Percentiles rank a stretch among this genome's conserved stretches.
phyloP scores from a whole-genome alignment of 2,888 invertebrate species.

The Spilosoma lubricipeda region DNA sequence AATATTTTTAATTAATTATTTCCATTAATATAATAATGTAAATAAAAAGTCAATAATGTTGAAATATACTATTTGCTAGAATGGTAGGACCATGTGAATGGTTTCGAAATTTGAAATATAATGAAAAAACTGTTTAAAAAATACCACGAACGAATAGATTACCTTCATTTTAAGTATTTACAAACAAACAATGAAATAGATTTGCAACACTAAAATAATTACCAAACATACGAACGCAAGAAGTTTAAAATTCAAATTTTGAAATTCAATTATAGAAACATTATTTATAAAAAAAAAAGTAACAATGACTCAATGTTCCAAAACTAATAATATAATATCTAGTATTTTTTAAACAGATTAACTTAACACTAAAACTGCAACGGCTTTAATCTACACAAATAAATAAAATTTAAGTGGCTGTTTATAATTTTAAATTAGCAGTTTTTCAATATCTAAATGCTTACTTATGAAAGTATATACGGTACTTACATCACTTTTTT shows the following conservation, averaged over 20 bases:
- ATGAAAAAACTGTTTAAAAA: not conserved
- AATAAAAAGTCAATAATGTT: too few species aligned
- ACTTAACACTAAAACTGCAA: too few species aligned
- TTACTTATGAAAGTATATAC: too few species aligned
- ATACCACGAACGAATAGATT: not conserved
- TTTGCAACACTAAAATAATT: not conserved
- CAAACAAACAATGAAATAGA: not conserved
- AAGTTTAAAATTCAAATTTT: not conserved
- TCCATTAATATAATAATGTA: not conserved
- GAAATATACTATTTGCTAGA: not conserved
- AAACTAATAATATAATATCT: not conserved
- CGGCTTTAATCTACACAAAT: too few species aligned
- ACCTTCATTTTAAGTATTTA: not conserved
- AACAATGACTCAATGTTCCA: not conserved
- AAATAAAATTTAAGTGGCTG: too few species aligned
- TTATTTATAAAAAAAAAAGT: not conserved
- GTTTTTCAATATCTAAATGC: too few species aligned
- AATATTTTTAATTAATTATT: not conserved
- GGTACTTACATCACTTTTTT: too few species aligned
- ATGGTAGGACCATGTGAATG: not conserved
- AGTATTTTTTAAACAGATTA: too few species aligned
- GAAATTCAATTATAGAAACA: not conserved
- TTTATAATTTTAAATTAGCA: too few species aligned
- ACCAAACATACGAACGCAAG: not conserved
- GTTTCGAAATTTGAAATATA: not conserved